A percentile compares a stretch with the other conserved stretches of the same genome.
Evolutionary conservation across 92 coral and sea anemone species (phyloP).

Genomic region (Siderastrea radians): DNA sequence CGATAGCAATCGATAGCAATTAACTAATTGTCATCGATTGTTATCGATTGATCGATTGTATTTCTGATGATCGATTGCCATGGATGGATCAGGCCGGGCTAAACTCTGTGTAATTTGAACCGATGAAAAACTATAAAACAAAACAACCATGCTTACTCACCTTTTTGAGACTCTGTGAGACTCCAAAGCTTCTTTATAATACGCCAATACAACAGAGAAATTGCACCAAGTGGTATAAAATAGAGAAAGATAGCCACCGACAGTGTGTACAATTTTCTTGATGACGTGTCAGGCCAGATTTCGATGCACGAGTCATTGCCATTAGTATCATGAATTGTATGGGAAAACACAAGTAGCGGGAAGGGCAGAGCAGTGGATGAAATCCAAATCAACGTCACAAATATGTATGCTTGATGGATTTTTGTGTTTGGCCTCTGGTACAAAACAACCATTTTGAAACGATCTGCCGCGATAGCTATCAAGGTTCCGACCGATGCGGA

Average conservation of each 20-base stretch:
- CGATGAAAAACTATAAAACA: neutral
- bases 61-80: too few species aligned
- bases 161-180: conserved; percentile 73
- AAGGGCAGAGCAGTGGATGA: conserved; percentile 54
- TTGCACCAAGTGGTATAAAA: conserved; percentile 62
- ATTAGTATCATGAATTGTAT: conserved; percentile 7
- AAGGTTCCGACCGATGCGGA: conserved; percentile 83
- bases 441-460: conserved; percentile 73
- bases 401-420: conserved; percentile 53
- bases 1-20: too few species aligned
- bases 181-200: conserved; percentile 67
- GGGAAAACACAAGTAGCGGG: conserved; percentile 57
- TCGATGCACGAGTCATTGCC: conserved; percentile 59
- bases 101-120: neutral
- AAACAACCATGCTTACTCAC: conserved; percentile 23
- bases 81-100: too few species aligned
- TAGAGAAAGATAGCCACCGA: conserved; percentile 66
- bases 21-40: too few species aligned
- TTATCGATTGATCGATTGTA: too few species aligned
- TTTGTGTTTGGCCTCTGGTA: conserved; percentile 62
- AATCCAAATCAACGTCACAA: conserved; percentile 51
- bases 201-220: conserved; percentile 65
- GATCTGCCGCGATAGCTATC: conserved; percentile 78
- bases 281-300: conserved; percentile 64
- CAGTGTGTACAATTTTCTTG: conserved; percentile 66